Evolutionary conservation across 2,888 invertebrate genomes (phyloP).

Genomic region (Aplocera efformata): DNA sequence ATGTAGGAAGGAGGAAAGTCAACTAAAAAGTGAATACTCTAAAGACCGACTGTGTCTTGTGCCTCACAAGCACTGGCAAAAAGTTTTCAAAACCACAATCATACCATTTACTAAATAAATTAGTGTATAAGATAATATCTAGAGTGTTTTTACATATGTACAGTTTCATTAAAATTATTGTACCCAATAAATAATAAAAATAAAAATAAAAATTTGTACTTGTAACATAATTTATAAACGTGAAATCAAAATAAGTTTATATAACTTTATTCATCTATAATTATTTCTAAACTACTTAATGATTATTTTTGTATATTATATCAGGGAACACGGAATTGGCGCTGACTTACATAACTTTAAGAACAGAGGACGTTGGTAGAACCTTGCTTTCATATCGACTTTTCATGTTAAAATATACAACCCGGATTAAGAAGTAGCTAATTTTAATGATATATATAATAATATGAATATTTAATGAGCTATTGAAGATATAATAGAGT

Average conservation of each 20-base stretch:
- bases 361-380: neutral
- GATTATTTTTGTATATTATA: conserved; percentile 72
- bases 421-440: neutral
- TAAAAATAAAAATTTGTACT: conserved; percentile 74
- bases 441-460: neutral
- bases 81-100: conserved; percentile 60
- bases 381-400: neutral
- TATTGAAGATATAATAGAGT: conserved; percentile 3
- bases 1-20: conserved; percentile 4
- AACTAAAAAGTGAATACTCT: conserved; percentile 9
- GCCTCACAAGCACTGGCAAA: conserved; percentile 54
- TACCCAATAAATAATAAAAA: conserved; percentile 67
- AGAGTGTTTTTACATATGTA: conserved; percentile 78
- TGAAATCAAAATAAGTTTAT: conserved; percentile 58
- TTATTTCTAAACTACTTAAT: conserved; percentile 71
- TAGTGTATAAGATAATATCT: conserved; percentile 72
- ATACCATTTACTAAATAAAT: conserved; percentile 73
- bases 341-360: conserved; percentile 25
- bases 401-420: neutral
- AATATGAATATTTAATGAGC: neutral
- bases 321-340: conserved; percentile 43
- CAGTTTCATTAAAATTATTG: conserved; percentile 67
- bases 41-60: conserved; percentile 42
- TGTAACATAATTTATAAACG: conserved; percentile 63
- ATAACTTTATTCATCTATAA: conserved; percentile 56